These are phyloP conservation scores for Maniola jurtina DNA, from an alignment of 1,140 invertebrate species.

Conservation along the genomic window DNA sequence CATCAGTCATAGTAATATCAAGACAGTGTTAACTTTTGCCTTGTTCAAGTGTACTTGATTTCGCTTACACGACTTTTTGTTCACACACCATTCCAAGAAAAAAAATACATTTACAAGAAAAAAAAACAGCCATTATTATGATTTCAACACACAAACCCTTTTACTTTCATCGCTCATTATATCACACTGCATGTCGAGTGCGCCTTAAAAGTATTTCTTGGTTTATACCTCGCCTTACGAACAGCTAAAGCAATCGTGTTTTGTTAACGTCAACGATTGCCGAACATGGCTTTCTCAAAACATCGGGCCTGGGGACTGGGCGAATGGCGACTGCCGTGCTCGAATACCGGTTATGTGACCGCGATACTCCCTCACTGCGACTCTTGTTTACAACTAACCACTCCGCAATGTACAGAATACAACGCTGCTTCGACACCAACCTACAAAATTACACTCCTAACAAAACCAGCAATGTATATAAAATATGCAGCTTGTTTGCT, in stretches of 20 bases:
- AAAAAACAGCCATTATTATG: slow-evolving; percentile 18
- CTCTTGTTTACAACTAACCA: slow-evolving; percentile 32
- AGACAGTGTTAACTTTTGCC: neutral
- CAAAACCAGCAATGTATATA: slow-evolving; percentile 38
- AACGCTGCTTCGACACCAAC: slow-evolving; percentile 15
- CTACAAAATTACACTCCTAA: neutral
- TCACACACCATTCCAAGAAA: slow-evolving; percentile 5
- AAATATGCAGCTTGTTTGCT: slow-evolving; percentile 7
- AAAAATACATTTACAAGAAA: slow-evolving; percentile 15
- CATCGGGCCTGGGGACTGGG: slow-evolving; percentile 57
- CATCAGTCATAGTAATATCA: neutral
- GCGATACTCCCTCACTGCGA: slow-evolving; percentile 62
- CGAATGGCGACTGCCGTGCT: slow-evolving; percentile 62
- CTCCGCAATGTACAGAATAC: slow-evolving; percentile 22
- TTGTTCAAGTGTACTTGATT: slow-evolving; percentile 6
- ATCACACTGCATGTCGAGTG: slow-evolving; percentile 23
- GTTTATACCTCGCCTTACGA: slow-evolving; percentile 43
- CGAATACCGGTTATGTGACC: slow-evolving; percentile 77
- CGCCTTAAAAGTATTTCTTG: slow-evolving; percentile 44
- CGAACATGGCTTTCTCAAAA: slow-evolving; percentile 75
- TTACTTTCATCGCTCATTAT: slow-evolving; percentile 37
- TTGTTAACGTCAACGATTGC: slow-evolving; percentile 65
- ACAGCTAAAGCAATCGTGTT: slow-evolving; percentile 62
- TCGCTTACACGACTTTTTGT: neutral
- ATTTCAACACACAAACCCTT: slow-evolving; percentile 30